phyloP scores from a whole-genome alignment of 2,797 vertebrate genomes.

The Acanthiza pusilla region DNA sequence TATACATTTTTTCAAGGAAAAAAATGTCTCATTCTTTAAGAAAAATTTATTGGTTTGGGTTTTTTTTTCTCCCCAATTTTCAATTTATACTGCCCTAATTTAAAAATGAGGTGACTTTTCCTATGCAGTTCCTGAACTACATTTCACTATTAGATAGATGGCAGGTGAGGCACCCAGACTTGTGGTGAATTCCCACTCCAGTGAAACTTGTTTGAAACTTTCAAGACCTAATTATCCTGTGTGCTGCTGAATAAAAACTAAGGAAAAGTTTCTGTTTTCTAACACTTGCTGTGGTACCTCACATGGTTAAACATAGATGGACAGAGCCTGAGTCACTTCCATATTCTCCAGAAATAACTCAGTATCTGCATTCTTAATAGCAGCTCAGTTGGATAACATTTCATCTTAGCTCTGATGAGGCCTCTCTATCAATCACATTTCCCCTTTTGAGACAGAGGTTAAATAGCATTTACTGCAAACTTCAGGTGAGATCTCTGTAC shows the following conservation, averaged over 20 bases:
- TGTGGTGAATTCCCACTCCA: neutral
- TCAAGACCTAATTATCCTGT: neutral
- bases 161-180: neutral
- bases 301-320: neutral
- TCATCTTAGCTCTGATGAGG: neutral
- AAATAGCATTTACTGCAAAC: neutral
- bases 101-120: conserved; percentile 11
- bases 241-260: neutral
- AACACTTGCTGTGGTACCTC: neutral
- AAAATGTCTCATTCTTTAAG: neutral
- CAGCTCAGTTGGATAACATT: neutral
- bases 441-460: neutral
- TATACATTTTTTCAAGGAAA: neutral
- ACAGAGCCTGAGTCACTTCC: neutral
- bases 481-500: neutral
- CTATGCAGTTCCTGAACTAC: neutral
- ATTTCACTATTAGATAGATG: neutral
- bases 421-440: neutral
- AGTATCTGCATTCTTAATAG: neutral
- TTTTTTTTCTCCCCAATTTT: neutral
- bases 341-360: neutral
- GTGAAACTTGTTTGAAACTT: neutral
- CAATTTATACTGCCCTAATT: neutral
- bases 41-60: neutral
- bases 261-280: neutral